Evolutionary conservation across 2,888 invertebrate species (phyloP).

Genomic region (Crepidodera aurea): DNA sequence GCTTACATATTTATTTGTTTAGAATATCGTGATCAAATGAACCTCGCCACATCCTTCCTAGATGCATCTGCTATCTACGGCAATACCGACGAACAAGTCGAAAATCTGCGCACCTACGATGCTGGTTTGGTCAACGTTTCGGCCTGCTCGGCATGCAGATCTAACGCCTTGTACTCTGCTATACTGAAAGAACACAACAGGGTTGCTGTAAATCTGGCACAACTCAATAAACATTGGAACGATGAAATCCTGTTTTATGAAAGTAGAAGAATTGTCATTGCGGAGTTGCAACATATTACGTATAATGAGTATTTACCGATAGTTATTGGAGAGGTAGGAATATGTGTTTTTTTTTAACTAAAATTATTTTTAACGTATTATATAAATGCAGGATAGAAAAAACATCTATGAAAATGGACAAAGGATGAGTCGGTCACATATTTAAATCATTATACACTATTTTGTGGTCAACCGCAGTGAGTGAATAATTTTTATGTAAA

Average conservation of each 20-base stretch:
- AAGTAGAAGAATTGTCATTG: conserved; percentile 76
- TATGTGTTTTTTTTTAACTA: background rate
- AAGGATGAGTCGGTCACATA: too few relatives aligned
- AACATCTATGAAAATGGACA: too few relatives aligned
- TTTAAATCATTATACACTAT: too few relatives aligned
- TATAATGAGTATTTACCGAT: conserved; percentile 84
- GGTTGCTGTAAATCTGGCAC: conserved; percentile 73
- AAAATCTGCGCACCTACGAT: conserved; percentile 74
- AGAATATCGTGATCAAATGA: conserved; percentile 85
- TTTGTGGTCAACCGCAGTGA: too few relatives aligned
- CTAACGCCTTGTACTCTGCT: conserved; percentile 76
- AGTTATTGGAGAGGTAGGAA: conserved; percentile 76
- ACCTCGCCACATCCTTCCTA: conserved; percentile 81
- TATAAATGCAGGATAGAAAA: too few relatives aligned
- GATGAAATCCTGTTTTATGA: conserved; percentile 81
- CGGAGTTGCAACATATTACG: conserved; percentile 85
- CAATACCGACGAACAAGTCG: conserved; percentile 74
- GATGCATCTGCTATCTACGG: conserved; percentile 88
- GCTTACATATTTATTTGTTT: too few relatives aligned
- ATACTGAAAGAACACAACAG: conserved; percentile 82
- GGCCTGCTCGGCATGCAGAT: conserved; percentile 72
- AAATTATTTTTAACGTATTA: background rate
- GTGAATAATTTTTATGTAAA: too few relatives aligned
- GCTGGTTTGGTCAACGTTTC: conserved; percentile 75
- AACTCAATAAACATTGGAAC: conserved; percentile 81